phyloP scores from a whole-genome alignment of 2,888 invertebrate species.

The Parascotia fuliginaria region DNA sequence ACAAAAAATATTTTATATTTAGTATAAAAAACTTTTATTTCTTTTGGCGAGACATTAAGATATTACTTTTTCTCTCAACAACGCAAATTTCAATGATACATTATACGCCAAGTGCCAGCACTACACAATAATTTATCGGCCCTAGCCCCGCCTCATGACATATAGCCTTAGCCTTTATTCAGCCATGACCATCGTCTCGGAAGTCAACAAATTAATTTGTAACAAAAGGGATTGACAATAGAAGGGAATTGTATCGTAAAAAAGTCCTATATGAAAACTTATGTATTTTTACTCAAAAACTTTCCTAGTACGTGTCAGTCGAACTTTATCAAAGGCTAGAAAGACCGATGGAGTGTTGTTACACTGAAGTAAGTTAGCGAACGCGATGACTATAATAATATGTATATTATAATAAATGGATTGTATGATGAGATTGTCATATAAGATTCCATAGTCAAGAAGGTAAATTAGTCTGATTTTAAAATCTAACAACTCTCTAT shows the following conservation, averaged over 20 bases:
- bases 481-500: too few species aligned
- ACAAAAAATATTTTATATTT: too few species aligned
- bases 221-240: conserved; percentile 34
- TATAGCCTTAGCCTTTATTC: background rate
- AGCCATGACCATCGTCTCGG: background rate
- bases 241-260: conserved; percentile 31
- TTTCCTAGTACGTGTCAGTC: conserved; percentile 44
- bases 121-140: background rate
- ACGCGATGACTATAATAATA: too few species aligned
- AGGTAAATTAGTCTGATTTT: too few species aligned
- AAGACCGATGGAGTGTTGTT: conserved; percentile 11
- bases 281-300: conserved; percentile 44
- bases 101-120: background rate
- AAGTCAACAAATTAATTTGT: conserved; percentile 39
- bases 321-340: conserved; percentile 37
- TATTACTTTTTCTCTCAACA: background rate
- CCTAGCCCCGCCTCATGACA: background rate
- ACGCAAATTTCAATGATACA: background rate
- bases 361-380: conserved; percentile 33
- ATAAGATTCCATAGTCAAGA: too few species aligned
- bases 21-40: too few species aligned
- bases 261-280: conserved; percentile 28
- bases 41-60: too few species aligned
- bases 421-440: too few species aligned
- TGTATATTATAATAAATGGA: too few species aligned